Percentiles rank a stretch among this genome's conserved stretches.
These are phyloP conservation scores for Drosophila mimica DNA, from an alignment of 2,888 invertebrate genomes.

Conservation along the genomic window DNA sequence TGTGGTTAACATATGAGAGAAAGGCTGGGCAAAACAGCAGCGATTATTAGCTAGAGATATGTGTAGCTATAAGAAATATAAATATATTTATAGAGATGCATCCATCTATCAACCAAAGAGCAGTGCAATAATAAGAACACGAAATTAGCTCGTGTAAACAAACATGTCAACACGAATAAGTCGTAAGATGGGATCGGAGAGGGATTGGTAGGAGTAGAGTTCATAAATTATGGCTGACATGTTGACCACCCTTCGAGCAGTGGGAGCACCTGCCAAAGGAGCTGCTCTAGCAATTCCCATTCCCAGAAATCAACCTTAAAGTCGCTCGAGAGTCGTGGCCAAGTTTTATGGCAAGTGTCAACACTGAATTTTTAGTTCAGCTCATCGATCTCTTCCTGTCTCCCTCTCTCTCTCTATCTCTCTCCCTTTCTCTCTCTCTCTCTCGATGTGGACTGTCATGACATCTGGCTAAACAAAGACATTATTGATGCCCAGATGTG, in stretches of 20 bases:
- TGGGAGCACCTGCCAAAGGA: slow-evolving; percentile 49
- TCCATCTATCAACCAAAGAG: slow-evolving; percentile 9
- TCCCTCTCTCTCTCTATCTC: slow-evolving; percentile 3
- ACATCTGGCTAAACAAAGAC: slow-evolving; percentile 76
- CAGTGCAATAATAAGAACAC: slow-evolving; percentile 38
- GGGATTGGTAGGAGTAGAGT: slow-evolving; percentile 9
- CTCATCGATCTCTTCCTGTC: slow-evolving; percentile 32
- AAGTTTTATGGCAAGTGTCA: slow-evolving; percentile 77
- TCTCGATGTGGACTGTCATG: slow-evolving; percentile 32
- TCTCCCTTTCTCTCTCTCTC: neutral
- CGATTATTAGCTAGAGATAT: slow-evolving; percentile 49
- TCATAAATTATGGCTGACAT: slow-evolving; percentile 58
- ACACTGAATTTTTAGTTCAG: slow-evolving; percentile 70
- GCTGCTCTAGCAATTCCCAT: slow-evolving; percentile 10
- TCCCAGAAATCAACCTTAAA: slow-evolving; percentile 40
- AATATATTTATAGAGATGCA: slow-evolving; percentile 8
- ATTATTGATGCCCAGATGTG: slow-evolving; percentile 79
- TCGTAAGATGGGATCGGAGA: neutral
- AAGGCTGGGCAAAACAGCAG: neutral
- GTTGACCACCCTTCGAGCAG: slow-evolving; percentile 51
- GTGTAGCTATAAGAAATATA: slow-evolving; percentile 15
- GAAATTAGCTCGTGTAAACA: slow-evolving; percentile 78
- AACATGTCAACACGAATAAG: slow-evolving; percentile 66
- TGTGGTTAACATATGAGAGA: slow-evolving; percentile 38
- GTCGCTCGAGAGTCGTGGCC: slow-evolving; percentile 19